A percentile compares a stretch with the other conserved stretches of the same genome.
Conservation (phyloP, 2,888 invertebrate genomes). For the Nemotelus nigrinus region DNA sequence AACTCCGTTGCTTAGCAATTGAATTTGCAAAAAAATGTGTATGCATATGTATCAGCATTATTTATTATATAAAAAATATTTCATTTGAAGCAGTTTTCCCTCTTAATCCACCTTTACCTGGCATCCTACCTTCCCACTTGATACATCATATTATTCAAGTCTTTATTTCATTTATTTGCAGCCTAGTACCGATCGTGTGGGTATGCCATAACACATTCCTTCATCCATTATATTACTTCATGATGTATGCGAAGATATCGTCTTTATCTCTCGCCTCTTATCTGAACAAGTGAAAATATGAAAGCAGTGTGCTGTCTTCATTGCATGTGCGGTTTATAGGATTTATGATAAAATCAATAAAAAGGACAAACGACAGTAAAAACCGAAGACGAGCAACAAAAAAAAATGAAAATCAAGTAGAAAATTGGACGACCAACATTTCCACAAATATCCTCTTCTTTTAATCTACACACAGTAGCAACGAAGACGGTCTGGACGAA, state of each 20-base stretch:
- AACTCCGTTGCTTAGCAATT: too few species aligned
- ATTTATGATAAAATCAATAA: constrained; percentile 27
- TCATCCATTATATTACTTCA: not conserved
- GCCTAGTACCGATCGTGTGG: not conserved
- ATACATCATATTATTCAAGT: not conserved
- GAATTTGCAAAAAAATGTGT: too few species aligned
- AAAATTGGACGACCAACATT: not conserved
- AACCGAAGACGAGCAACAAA: not conserved
- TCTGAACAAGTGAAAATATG: constrained; percentile 1
- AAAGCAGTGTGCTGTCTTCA: not conserved
- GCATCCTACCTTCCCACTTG: not conserved
- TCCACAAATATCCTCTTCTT: constrained; percentile 10
- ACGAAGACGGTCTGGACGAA: not conserved
- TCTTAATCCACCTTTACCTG: too few species aligned
- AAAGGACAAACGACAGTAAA: not conserved
- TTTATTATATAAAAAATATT: too few species aligned
- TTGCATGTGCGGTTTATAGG: not conserved
- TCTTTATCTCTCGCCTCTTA: not conserved
- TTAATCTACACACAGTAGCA: not conserved
- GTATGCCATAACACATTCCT: not conserved
- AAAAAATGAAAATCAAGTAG: not conserved
- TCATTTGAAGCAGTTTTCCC: too few species aligned
- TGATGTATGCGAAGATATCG: not conserved
- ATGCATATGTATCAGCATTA: too few species aligned
- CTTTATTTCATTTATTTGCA: constrained; percentile 2